Conservation (phyloP, 2,113 vertebrate species). For the Trichechus manatus region DNA sequence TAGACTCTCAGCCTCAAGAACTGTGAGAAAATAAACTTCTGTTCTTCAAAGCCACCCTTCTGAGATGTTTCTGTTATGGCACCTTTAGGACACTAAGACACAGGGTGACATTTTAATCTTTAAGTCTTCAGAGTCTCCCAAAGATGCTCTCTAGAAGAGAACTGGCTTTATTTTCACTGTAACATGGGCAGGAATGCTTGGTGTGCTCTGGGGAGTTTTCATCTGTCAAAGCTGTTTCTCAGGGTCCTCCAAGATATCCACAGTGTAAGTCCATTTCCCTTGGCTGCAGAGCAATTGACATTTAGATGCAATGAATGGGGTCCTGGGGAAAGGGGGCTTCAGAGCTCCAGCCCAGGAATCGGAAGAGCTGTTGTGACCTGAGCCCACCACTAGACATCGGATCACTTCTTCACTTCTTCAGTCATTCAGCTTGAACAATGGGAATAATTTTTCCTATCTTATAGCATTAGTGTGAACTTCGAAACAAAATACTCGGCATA, state of each 20-base stretch:
- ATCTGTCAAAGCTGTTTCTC: not conserved
- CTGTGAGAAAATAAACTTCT: no score
- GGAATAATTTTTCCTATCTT: not conserved
- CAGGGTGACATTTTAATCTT: not conserved
- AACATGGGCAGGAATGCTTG: fast-evolving
- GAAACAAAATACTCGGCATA: not conserved
- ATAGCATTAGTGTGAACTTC: fast-evolving
- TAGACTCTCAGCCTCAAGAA: no score
- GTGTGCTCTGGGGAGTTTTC: not conserved
- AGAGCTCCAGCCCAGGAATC: not conserved
- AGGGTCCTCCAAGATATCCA: no score
- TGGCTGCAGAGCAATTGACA: not conserved
- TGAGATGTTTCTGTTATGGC: no score
- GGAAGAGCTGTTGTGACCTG: not conserved
- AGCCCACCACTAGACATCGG: not conserved
- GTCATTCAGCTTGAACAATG: not conserved
- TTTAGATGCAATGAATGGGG: not conserved
- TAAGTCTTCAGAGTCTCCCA: no score
- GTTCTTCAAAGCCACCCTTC: no score
- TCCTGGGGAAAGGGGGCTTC: not conserved
- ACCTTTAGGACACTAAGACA: no score
- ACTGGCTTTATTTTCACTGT: not conserved
- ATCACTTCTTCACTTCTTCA: not conserved
- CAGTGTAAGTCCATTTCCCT: not conserved
- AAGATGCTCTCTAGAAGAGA: not conserved